Evolutionary conservation across 2,888 invertebrate species (phyloP).

Genomic region (Epinotia nisella): DNA sequence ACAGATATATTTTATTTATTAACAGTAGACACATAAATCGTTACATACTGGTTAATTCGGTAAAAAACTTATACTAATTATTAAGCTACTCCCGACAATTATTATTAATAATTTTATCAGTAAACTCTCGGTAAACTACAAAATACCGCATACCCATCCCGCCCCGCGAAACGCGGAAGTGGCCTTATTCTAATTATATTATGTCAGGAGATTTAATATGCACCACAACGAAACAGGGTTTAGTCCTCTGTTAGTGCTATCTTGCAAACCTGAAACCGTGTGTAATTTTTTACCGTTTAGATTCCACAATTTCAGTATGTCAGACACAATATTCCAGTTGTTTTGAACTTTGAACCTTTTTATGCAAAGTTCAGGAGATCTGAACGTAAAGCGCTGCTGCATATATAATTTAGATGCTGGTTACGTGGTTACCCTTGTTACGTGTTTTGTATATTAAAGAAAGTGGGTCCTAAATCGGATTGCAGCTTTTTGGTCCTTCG

Average conservation of each 20-base stretch:
- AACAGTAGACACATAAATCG: too few species aligned
- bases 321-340: too few species aligned
- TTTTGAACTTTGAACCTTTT: slow-evolving; percentile 11
- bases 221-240: slow-evolving; percentile 12
- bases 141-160: too few species aligned
- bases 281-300: slow-evolving; percentile 27
- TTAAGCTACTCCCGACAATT: too few species aligned
- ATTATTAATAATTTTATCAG: too few species aligned
- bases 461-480: slow-evolving; percentile 26
- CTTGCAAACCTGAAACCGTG: slow-evolving; percentile 13
- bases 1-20: too few species aligned
- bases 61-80: too few species aligned
- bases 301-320: background rate
- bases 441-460: slow-evolving; percentile 30
- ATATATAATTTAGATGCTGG: slow-evolving; percentile 30
- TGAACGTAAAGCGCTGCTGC: slow-evolving; percentile 25
- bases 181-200: background rate
- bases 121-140: too few species aligned
- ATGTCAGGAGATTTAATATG: slow-evolving; percentile 20
- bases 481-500: background rate
- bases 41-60: too few species aligned
- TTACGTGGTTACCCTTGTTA: slow-evolving; percentile 11
- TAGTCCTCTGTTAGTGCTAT: slow-evolving; percentile 9
- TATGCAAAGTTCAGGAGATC: slow-evolving; percentile 19
- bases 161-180: background rate